These are phyloP conservation scores for Rhaphigaster nebulosa DNA, from an alignment of 2,888 invertebrate genomes.

Conservation along the genomic window DNA sequence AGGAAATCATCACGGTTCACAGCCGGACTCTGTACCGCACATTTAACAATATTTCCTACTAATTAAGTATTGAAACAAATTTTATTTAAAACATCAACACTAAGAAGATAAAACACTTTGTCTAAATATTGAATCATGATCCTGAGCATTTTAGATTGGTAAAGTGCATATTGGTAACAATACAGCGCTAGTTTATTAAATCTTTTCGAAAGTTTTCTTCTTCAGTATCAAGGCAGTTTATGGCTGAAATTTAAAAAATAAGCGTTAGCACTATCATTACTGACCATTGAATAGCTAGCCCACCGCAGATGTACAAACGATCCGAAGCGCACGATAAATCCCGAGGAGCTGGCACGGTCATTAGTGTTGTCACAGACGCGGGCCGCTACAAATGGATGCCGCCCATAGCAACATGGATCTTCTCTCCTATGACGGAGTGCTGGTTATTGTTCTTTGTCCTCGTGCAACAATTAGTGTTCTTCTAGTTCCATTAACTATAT, in stretches of 20 bases:
- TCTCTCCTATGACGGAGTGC: background rate
- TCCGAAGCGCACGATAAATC: background rate
- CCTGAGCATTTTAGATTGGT: too few relatives aligned
- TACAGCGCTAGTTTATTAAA: too few relatives aligned
- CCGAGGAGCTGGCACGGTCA: background rate
- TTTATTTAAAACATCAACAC: too few relatives aligned
- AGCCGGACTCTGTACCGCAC: too few relatives aligned
- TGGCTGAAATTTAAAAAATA: background rate
- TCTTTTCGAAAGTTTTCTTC: background rate
- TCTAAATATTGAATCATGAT: too few relatives aligned
- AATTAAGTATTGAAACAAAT: too few relatives aligned
- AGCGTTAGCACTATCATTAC: background rate
- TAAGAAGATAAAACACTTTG: too few relatives aligned
- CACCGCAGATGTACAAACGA: conserved; percentile 1
- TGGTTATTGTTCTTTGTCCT: background rate
- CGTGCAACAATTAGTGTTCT: background rate
- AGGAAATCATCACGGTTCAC: too few relatives aligned
- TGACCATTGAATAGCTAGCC: background rate
- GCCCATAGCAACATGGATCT: background rate
- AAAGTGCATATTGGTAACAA: too few relatives aligned
- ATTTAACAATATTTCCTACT: too few relatives aligned
- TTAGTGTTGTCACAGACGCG: background rate
- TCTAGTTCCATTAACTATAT: background rate
- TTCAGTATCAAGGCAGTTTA: background rate
- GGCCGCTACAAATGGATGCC: background rate